A percentile compares a stretch with the other conserved stretches of the same genome.
Conservation (phyloP, 2,113 vertebrate genomes). For the Marcusenius ussheri region DNA sequence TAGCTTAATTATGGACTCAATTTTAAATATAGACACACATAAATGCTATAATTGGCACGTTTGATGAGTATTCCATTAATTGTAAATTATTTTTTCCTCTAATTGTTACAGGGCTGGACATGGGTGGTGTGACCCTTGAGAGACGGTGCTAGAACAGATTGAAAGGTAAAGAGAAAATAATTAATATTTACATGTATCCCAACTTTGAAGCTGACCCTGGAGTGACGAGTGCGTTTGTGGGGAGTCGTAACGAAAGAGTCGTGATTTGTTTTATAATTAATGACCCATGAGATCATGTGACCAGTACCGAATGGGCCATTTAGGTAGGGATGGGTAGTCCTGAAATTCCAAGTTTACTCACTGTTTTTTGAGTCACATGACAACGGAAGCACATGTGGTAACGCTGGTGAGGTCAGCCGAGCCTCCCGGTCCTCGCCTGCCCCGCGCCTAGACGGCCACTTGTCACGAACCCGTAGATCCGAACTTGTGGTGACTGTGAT, state of each 20-base stretch:
- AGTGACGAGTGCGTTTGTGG: background rate
- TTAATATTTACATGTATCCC: background rate
- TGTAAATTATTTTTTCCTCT: background rate
- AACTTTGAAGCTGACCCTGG: background rate
- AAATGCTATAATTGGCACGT: background rate
- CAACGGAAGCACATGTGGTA: background rate
- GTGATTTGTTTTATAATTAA: background rate
- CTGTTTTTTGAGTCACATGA: background rate
- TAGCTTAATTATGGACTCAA: background rate
- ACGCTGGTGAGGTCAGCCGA: background rate
- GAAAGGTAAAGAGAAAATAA: background rate
- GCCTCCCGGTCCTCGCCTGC: background rate
- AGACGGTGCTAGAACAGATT: background rate
- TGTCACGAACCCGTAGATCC: constrained; percentile 99
- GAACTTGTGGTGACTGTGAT: constrained; percentile 95
- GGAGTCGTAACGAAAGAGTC: background rate
- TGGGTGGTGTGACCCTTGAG: background rate
- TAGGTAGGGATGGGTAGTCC: background rate
- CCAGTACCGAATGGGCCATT: background rate
- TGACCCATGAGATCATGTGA: background rate
- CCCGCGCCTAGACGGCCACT: constrained; percentile 55
- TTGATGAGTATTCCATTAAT: background rate
- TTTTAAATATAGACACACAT: background rate
- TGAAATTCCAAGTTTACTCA: background rate
- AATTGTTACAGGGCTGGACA: background rate